Conservation (phyloP, 2,113 vertebrate species). For the Ophthalmotilapia sp. region DNA sequence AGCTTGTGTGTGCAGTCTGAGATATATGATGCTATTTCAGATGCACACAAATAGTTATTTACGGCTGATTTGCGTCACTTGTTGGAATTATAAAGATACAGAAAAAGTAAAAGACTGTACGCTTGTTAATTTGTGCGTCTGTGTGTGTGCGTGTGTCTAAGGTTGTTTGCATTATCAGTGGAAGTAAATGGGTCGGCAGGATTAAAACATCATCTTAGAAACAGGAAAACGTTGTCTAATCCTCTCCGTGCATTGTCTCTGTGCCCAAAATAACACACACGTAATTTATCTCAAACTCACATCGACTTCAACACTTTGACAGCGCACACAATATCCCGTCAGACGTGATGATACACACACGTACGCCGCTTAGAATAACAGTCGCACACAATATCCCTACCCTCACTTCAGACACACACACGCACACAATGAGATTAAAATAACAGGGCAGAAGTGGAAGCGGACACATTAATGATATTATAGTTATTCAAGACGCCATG, state of each 20-base stretch:
- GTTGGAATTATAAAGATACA: not conserved
- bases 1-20: not conserved
- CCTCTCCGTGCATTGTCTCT: slow-evolving; percentile 40
- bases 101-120: not conserved
- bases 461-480: slow-evolving; percentile 63
- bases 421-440: slow-evolving; percentile 33
- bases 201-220: slow-evolving; percentile 32
- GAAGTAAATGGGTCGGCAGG: slow-evolving; percentile 19
- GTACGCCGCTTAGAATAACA: not conserved
- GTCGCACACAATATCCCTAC: not conserved
- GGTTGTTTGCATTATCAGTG: not conserved
- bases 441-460: slow-evolving; percentile 60
- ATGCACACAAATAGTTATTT: not conserved
- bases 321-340: slow-evolving; percentile 13
- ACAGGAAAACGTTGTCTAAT: slow-evolving; percentile 61
- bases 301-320: slow-evolving; percentile 10
- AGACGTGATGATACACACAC: slow-evolving; percentile 5
- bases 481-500: slow-evolving; percentile 48
- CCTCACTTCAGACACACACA: not conserved
- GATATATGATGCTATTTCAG: not conserved
- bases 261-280: slow-evolving; percentile 43
- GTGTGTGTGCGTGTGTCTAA: not conserved
- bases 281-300: slow-evolving; percentile 17
- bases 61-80: not conserved
- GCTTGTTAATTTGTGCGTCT: not conserved